Conservation (phyloP, 2,113 vertebrate genomes). For the Fregetta grallaria region DNA sequence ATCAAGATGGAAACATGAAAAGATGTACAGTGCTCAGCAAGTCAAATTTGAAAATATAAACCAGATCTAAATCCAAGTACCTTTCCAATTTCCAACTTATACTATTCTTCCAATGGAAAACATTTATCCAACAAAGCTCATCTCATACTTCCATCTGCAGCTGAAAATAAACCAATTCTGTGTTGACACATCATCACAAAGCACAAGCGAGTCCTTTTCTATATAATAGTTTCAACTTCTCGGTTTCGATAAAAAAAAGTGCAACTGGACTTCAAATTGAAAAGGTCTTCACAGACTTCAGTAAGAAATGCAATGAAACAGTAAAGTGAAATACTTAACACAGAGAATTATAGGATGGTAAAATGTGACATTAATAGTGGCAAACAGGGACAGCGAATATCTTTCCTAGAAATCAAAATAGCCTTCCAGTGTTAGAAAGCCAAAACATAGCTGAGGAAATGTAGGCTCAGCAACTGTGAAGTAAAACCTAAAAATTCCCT, state of each 20-base stretch:
- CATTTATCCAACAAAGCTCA: neutral
- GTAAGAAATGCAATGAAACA: neutral
- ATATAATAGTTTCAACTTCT: neutral
- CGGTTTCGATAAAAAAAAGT: neutral
- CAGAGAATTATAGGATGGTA: neutral
- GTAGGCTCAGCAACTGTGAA: neutral
- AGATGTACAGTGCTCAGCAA: neutral
- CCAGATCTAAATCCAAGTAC: neutral
- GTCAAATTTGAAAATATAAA: neutral
- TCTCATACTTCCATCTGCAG: neutral
- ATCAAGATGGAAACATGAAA: neutral
- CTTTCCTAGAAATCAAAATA: neutral
- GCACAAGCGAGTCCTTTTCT: neutral
- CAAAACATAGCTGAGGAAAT: neutral
- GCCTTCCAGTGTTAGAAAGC: neutral
- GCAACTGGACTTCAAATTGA: neutral
- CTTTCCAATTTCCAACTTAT: neutral
- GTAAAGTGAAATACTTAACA: neutral
- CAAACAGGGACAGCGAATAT: neutral
- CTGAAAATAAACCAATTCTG: neutral
- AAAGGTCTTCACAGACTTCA: neutral
- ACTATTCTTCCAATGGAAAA: neutral
- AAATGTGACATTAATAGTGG: neutral
- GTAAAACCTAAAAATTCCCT: neutral
- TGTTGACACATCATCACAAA: neutral